These are phyloP conservation scores for Proterorhinus semilunaris DNA, from an alignment of 2,113 vertebrate genomes.

Conservation along the genomic window DNA sequence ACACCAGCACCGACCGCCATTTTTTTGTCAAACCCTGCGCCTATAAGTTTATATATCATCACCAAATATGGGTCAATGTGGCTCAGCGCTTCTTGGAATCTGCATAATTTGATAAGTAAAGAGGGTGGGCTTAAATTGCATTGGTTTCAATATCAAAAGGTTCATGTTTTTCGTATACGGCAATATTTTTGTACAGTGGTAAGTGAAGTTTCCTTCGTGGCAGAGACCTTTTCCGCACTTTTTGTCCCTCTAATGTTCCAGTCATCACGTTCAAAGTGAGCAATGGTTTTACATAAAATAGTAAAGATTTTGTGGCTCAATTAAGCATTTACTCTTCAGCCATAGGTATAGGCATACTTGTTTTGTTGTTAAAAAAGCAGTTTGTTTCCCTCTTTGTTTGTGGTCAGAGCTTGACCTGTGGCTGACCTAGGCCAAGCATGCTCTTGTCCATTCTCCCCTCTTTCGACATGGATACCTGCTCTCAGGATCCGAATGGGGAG, in stretches of 20 bases:
- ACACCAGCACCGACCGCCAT: conserved; percentile 69
- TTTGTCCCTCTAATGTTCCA: not conserved
- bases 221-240: not conserved
- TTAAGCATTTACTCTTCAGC: not conserved
- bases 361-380: not conserved
- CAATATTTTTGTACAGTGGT: not conserved
- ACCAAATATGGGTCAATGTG: conserved; percentile 64
- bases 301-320: not conserved
- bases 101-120: conserved; percentile 52
- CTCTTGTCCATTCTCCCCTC: conserved; percentile 68
- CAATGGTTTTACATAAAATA: not conserved
- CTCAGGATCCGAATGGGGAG: conserved; percentile 71
- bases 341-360: not conserved
- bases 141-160: not conserved
- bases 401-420: conserved; percentile 81
- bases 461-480: conserved; percentile 92
- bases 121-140: conserved; percentile 10
- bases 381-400: conserved; percentile 21
- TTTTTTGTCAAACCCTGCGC: conserved; percentile 60
- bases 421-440: conserved; percentile 87
- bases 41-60: conserved; percentile 56
- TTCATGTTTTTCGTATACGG: not conserved
- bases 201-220: not conserved
- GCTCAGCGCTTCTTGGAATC: conserved; percentile 72
- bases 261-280: not conserved